Percentiles rank a stretch among this genome's conserved stretches.
phyloP scores from a whole-genome alignment of 2,797 vertebrate genomes.

The Adelosebastes latens region DNA sequence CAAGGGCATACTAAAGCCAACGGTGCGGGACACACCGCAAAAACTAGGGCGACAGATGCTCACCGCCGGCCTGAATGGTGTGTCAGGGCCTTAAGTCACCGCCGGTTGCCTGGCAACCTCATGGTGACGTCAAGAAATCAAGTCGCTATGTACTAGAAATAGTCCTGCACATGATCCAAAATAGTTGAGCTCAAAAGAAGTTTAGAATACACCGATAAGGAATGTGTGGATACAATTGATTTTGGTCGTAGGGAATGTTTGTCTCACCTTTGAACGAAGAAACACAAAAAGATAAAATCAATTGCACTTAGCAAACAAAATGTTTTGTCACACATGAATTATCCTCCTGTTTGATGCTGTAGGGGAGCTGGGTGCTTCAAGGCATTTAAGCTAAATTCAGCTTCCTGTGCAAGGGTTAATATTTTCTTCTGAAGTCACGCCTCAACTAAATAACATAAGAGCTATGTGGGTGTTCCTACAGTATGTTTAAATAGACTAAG shows the following conservation, averaged over 20 bases:
- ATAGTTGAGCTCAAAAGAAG: background rate
- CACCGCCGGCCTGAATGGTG: no score
- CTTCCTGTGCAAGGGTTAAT: constrained; percentile 1
- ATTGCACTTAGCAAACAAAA: background rate
- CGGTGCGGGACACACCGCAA: no score
- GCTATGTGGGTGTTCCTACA: constrained; percentile 34
- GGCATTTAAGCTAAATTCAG: background rate
- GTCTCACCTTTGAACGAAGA: background rate
- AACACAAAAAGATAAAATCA: background rate
- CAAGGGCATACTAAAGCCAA: no score
- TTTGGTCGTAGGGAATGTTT: background rate
- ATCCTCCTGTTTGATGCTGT: background rate
- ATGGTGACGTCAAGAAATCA: background rate
- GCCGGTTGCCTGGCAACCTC: background rate
- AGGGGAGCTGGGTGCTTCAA: background rate
- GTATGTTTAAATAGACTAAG: constrained; percentile 42
- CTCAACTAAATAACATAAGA: constrained; percentile 33
- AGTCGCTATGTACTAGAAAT: background rate
- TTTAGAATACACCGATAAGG: background rate
- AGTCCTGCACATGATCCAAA: background rate
- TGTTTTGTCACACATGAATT: background rate
- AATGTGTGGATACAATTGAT: background rate
- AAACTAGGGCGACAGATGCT: no score
- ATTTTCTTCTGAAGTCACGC: constrained; percentile 7
- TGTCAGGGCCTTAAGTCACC: background rate